These are phyloP conservation scores for Chirona hameri DNA, from an alignment of 2,888 invertebrate genomes.

Conservation along the genomic window DNA sequence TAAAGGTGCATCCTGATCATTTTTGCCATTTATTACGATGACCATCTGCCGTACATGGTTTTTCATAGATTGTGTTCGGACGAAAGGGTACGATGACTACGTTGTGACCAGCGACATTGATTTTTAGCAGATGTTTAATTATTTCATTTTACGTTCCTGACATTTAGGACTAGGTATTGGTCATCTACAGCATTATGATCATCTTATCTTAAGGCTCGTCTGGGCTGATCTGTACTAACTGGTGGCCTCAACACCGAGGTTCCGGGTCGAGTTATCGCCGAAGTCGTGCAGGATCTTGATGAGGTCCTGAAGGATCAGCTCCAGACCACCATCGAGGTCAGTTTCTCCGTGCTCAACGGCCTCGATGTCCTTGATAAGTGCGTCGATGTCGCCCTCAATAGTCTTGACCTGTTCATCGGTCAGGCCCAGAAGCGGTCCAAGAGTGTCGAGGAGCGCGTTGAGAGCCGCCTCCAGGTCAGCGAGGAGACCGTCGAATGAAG, in stretches of 20 bases:
- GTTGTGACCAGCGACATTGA: too few relatives aligned
- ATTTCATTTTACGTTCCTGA: too few relatives aligned
- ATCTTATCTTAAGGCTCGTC: too few relatives aligned
- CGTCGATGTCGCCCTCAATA: background rate
- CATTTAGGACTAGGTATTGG: too few relatives aligned
- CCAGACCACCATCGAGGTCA: background rate
- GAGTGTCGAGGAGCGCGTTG: background rate
- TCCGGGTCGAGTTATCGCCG: background rate
- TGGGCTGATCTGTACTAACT: background rate
- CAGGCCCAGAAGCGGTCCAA: background rate
- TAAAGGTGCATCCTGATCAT: too few relatives aligned
- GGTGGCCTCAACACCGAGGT: background rate
- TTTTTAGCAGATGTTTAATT: too few relatives aligned
- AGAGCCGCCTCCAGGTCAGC: background rate
- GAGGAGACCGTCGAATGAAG: background rate
- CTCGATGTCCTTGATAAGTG: background rate
- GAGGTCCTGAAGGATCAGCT: background rate
- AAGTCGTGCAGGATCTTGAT: background rate
- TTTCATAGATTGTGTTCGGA: too few relatives aligned
- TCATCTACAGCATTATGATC: too few relatives aligned
- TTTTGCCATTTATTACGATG: too few relatives aligned
- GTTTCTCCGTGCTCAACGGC: background rate
- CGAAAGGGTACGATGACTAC: too few relatives aligned
- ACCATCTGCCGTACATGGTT: too few relatives aligned
- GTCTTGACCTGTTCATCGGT: background rate